Base-by-base conservation (phyloP, 1,140 invertebrate genomes). In the Drosophila kikkawai region DNA sequence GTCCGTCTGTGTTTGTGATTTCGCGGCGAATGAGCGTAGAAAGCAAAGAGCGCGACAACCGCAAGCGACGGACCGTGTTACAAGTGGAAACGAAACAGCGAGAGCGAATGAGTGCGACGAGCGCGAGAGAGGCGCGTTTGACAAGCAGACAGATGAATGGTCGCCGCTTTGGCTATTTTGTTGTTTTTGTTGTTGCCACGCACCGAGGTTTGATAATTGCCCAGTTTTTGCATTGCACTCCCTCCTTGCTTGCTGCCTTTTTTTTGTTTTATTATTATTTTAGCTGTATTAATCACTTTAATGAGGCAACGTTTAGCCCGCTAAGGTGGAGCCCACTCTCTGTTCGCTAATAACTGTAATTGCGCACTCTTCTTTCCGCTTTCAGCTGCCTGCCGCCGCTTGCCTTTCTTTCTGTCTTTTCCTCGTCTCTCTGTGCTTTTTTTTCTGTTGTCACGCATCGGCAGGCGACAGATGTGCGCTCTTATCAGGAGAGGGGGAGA, bases 201-300 rank as follows among this genome's bases (percentile, higher is more conserved):
- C 67, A 87, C 77, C 70, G 84, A 88, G 84, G 84, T 84, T 56
- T 88, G 64, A 84, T 80, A 88, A 86, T 87, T 85, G 74, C 66
- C 61, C 56, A 78, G 78, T 79, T 79, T 79, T 60, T 77, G 56
- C 53, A 74, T 53, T 44, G 32, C 53, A 56, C 36, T 56, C 19
- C 34, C 39, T 22, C 19, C 53, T 26, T 37, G 22, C 8, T 56
- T 11, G 29, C 11, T 34, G 50, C 41, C 11, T 34, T 63, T 59
- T 36, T 44, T 48, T 79, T 68, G 45, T 75, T 50, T 73, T 71
- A 50, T 65, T 56, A 56, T 48, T 61, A 47, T 51, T 64, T 56
- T 56, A 53, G 34, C 63, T 63, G 80, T 77, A 87, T 88, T 88
- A 80, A 87, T 88, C 80, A 83, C 75, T 70, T 77, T 87, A 88